Conservation (phyloP, 2,797 vertebrate species). For the Enteromius trimaculatus region DNA sequence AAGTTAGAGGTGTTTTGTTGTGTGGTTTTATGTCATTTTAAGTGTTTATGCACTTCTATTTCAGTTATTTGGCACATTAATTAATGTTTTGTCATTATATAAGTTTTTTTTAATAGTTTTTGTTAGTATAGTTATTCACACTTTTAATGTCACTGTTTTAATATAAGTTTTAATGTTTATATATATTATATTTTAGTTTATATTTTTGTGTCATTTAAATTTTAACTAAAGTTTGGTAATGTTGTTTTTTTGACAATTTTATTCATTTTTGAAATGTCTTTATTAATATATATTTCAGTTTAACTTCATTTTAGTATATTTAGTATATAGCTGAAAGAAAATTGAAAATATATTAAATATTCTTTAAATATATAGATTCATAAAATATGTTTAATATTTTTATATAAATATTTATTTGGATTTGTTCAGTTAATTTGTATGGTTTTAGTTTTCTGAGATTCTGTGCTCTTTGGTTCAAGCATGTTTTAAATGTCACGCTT, state of each 20-base stretch:
- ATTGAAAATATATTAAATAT: background rate
- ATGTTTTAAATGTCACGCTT: conserved; percentile 20
- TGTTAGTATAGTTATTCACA: too few species aligned
- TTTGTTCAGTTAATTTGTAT: too few species aligned
- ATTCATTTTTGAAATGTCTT: too few species aligned
- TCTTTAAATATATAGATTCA: too few species aligned
- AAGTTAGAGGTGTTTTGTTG: background rate
- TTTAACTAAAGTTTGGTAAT: background rate
- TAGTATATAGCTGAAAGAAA: background rate
- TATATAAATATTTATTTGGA: too few species aligned
- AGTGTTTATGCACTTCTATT: background rate
- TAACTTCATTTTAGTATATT: too few species aligned
- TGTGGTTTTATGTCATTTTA: conserved; percentile 21
- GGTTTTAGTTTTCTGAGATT: background rate
- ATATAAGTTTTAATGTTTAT: background rate
- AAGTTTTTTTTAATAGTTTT: too few species aligned
- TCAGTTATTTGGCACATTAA: background rate
- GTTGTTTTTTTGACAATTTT: background rate
- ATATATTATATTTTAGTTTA: too few species aligned
- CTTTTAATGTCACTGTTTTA: too few species aligned
- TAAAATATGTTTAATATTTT: too few species aligned
- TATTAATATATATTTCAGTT: background rate
- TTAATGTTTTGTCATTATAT: background rate
- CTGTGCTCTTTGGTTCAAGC: background rate
- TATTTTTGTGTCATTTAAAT: background rate